Evolutionary conservation across 64 coral and sea anemone species (phyloP), one percentile per base, ranked within the genome.

Genomic region (Acropora tenuis): DNA sequence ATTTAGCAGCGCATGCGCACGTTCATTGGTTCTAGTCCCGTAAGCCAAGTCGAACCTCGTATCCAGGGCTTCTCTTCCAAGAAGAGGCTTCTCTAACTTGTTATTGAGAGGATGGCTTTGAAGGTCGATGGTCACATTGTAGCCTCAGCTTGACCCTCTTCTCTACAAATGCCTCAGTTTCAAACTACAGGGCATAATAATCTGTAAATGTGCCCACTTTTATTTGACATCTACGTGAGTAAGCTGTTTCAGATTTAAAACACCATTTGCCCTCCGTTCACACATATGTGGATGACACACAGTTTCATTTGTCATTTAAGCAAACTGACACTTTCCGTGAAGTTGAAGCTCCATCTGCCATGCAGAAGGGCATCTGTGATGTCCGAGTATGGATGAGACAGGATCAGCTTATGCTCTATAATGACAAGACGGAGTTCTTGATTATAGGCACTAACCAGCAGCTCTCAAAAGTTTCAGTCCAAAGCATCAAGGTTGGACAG

Each of bases 371-470:
- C 50, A 80, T 82, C 43, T 74, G 49, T 43, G 86, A 76, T 80
- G 86, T 94, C 47, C 61, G 48, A 43, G 50, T 43, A 17, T 90
- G 88, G 87, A 90, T 89, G 87, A 20, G 72, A 48, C 44, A 83
- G 57, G 78, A 90, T 80, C 89, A 84, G 59, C 74, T 90, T 6
- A 55, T 76, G 60, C 79, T 94, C 18, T 90, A 94, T 86, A 79
- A 94, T 84, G 80, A 86, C 68, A 94, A 94, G 87, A 94, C 93
- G 15, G 74, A 94, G 93, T 84, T 94, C 78, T 12, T 88, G 65
- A 74, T 92, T 60, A 69, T 92, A 78, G 74, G 79, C 78, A 66
- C 83, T 41, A 63, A 57, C 66, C 91, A 92, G 48, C 80, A 78
- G 65, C 83, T 69, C 49, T 69, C 73, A 41, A 42, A 75, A 87